A percentile compares a stretch with the other conserved stretches of the same genome.
These are phyloP conservation scores for Atractosteus spatula DNA, from an alignment of 2,113 vertebrate genomes.

Conservation along the genomic window DNA sequence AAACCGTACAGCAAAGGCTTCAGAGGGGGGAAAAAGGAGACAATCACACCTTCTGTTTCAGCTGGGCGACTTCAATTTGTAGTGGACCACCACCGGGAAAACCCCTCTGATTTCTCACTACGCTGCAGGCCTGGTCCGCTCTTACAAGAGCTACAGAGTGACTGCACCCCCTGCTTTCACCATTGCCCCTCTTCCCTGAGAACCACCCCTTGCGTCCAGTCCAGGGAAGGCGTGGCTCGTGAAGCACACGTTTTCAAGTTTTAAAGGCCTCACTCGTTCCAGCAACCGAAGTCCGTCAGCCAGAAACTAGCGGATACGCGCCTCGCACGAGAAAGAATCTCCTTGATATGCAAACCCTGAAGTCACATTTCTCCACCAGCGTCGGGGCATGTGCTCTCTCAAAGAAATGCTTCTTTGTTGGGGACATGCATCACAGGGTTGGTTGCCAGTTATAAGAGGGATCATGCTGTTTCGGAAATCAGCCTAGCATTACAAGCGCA, in stretches of 20 bases:
- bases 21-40: not conserved
- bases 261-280: no score
- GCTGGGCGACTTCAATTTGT: not conserved
- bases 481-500: not conserved
- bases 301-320: not conserved
- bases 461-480: not conserved
- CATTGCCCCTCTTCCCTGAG: not conserved
- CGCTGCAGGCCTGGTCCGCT: not conserved
- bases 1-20: no score
- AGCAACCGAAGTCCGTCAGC: not conserved
- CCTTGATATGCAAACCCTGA: constrained; percentile 3
- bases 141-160: not conserved
- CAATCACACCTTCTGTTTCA: not conserved
- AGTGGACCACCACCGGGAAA: not conserved
- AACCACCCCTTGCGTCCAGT: not conserved
- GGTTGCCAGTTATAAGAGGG: not conserved
- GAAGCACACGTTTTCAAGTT: not conserved
- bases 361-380: constrained; percentile 3
- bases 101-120: not conserved
- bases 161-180: not conserved
- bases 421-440: not conserved
- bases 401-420: not conserved
- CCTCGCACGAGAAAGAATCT: not conserved
- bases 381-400: not conserved
- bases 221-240: not conserved